Conservation (phyloP, 2,888 invertebrate genomes). For the Heliconius charithonia region DNA sequence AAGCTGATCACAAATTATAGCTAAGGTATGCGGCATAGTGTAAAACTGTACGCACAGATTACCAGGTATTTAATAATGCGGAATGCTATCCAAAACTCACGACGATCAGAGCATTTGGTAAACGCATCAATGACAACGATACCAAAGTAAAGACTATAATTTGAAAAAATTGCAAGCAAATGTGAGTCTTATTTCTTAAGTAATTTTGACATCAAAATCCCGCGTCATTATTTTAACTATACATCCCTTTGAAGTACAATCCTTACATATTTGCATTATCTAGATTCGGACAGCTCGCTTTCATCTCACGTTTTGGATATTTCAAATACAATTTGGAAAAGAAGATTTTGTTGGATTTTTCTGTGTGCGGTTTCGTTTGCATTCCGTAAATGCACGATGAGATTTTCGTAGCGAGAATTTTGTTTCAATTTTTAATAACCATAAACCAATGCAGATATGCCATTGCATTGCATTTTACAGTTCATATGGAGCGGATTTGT, state of each 20-base stretch:
- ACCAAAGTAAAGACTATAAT: neutral
- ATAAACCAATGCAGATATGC: constrained; percentile 31
- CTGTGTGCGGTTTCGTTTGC: constrained; percentile 52
- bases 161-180: constrained; percentile 14
- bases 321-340: constrained; percentile 77
- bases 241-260: constrained; percentile 32
- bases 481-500: constrained; percentile 2
- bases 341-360: constrained; percentile 67
- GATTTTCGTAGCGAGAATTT: constrained; percentile 43
- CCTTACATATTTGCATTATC: constrained; percentile 69
- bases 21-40: too few species aligned
- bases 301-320: constrained; percentile 73
- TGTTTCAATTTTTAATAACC: constrained; percentile 42
- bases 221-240: constrained; percentile 23
- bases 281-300: constrained; percentile 71
- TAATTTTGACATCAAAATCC: constrained; percentile 1
- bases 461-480: constrained; percentile 11
- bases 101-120: constrained; percentile 59
- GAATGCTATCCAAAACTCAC: constrained; percentile 59
- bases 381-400: constrained; percentile 48
- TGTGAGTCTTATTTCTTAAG: constrained; percentile 11
- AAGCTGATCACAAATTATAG: neutral
- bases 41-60: constrained; percentile 32
- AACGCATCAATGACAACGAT: constrained; percentile 50
- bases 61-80: constrained; percentile 58